A percentile compares a stretch with the other conserved stretches of the same genome.
Evolutionary conservation across 2,888 invertebrate species (phyloP).

Genomic region (Himalopsyche kuldschensis): DNA sequence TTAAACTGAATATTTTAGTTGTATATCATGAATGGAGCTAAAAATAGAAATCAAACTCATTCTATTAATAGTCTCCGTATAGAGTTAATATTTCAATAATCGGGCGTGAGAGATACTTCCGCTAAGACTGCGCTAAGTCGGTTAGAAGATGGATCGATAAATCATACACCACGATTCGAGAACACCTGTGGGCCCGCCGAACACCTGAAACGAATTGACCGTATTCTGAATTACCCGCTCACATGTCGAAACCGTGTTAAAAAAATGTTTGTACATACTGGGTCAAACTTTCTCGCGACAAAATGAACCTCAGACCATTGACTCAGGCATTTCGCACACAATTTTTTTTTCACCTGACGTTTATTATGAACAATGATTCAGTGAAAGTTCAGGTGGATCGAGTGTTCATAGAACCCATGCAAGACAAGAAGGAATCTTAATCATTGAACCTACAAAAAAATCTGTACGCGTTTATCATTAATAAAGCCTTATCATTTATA

Average conservation of each 20-base stretch:
- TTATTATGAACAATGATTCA: constrained; percentile 24
- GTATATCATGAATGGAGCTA: no score
- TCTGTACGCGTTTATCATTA: no score
- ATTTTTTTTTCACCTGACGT: constrained; percentile 3
- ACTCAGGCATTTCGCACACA: constrained; percentile 18
- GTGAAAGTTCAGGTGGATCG: constrained; percentile 18
- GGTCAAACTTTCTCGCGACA: constrained; percentile 33
- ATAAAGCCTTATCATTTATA: no score
- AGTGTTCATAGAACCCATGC: neutral
- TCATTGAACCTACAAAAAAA: no score
- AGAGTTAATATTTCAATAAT: no score
- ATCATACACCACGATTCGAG: neutral
- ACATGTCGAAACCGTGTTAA: neutral
- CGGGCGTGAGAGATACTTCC: neutral
- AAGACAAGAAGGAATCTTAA: no score
- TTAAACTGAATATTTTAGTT: no score
- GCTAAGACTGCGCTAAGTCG: neutral
- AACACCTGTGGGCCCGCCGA: constrained; percentile 4
- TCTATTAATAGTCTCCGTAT: no score
- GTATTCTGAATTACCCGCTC: neutral
- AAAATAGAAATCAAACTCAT: no score
- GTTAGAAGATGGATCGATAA: neutral
- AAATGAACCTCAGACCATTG: constrained; percentile 10
- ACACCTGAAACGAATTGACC: constrained; percentile 5
- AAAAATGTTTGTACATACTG: constrained; percentile 11